Percentiles rank a stretch among this genome's conserved stretches.
These are phyloP conservation scores for Ictalurus furcatus DNA, from an alignment of 2,113 vertebrate genomes.

Conservation along the genomic window DNA sequence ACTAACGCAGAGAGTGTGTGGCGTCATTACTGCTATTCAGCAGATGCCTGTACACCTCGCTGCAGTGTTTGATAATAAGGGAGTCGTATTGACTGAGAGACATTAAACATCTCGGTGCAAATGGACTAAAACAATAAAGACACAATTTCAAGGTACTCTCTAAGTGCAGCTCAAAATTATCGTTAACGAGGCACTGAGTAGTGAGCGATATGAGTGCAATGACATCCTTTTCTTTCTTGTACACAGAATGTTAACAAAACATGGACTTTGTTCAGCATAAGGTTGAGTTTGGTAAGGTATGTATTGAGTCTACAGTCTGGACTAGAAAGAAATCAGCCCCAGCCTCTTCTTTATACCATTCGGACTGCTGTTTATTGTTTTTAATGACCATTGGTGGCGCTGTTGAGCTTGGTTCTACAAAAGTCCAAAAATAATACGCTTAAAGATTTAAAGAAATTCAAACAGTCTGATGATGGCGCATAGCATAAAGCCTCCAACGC, in stretches of 20 bases:
- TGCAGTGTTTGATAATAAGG: slow-evolving; percentile 23
- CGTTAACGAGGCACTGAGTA: neutral
- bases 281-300: neutral
- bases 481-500: neutral
- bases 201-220: neutral
- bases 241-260: neutral
- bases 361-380: neutral
- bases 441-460: neutral
- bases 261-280: neutral
- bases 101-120: slow-evolving; percentile 19
- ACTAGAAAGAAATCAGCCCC: neutral
- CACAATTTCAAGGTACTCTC: neutral
- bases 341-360: neutral
- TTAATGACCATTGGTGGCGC: neutral
- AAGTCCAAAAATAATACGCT: neutral
- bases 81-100: slow-evolving; percentile 11
- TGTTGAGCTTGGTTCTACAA: neutral
- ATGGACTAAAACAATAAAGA: slow-evolving; percentile 33
- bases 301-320: neutral
- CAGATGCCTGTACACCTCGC: slow-evolving; percentile 27
- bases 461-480: neutral
- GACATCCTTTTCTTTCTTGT: neutral
- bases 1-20: slow-evolving; percentile 8
- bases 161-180: neutral
- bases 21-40: slow-evolving; percentile 26